Evolutionary conservation across 2,888 invertebrate genomes (phyloP), one percentile per base, ranked within the genome.

Genomic region (Pimpla rufipes): DNA sequence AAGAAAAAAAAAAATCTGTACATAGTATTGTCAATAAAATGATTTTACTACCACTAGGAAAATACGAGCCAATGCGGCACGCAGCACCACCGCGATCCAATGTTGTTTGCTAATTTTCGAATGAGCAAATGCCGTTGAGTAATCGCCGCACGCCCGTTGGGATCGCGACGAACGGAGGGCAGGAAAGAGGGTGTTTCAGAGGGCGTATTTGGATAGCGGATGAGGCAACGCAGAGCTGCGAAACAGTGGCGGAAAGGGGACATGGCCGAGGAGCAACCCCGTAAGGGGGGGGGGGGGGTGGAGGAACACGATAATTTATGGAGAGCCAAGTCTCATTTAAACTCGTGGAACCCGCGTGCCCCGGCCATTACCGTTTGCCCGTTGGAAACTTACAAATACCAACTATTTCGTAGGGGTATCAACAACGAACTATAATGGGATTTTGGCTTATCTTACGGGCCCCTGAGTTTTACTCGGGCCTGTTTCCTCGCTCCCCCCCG

Each of bases 401-500:
- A 73, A 80, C 83, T 83, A 84, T 81, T 86, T 80, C 81, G 81
- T 55, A 70, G 67, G 75, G 76, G 64, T 81, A 90, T 90, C 89
- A 89, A 89, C 89, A 88, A 89, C 89, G 87, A 90, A 90, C 89
- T 89, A 88, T 92, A 92, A 91, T 92, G 89, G 91, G 91, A 88
- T 92, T 92, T 90, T 85, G 87, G 91, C 89, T 92, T 91, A 92
- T 92, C 92, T 90, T 83, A 66, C 79, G 71, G 83, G 80, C 85
- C 87, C 87, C 85, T 78, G 86, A 89, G 88, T 89, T 89, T 88
- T 88, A 87, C 85, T 74, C 64, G 21, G 18, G 13, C 40, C 67
- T 42, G 16, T 47, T 21, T 35, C 37, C 18, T 18, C 45, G 1
- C 13, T 1, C 42, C 2, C 13, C 21, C 68, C 52, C n/a, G 11